Conservation (phyloP, 2,113 vertebrate species). For the Sus scrofa region DNA sequence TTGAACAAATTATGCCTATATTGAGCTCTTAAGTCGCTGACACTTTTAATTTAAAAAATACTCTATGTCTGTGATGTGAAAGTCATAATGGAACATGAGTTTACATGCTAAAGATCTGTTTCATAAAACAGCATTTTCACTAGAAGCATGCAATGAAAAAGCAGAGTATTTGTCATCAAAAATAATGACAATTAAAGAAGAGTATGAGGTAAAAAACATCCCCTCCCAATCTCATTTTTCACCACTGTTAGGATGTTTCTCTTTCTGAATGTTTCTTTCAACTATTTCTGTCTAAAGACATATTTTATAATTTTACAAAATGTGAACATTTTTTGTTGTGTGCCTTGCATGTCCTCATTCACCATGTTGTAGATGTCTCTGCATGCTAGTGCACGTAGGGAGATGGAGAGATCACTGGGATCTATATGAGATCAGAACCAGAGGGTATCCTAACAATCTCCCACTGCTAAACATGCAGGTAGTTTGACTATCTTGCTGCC, state of each 20-base stretch:
- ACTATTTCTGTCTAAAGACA: neutral
- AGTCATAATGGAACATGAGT: constrained; percentile 74
- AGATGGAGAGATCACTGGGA: neutral
- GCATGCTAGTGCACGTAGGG: neutral
- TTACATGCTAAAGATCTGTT: constrained; percentile 80
- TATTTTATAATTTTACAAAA: constrained; percentile 15
- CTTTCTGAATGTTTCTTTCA: neutral
- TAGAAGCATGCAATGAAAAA: constrained; percentile 75
- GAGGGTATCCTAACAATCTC: neutral
- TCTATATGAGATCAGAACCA: neutral
- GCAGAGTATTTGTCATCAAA: constrained; percentile 59
- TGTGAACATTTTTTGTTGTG: neutral
- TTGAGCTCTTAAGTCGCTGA: neutral
- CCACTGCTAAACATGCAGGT: neutral
- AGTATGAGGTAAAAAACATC: neutral
- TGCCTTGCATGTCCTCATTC: neutral
- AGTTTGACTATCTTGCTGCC: neutral
- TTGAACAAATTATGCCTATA: neutral
- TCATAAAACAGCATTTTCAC: constrained; percentile 81
- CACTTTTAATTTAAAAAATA: neutral
- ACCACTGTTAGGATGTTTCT: neutral
- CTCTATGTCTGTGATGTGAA: constrained; percentile 73
- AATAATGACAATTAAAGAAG: constrained; percentile 18
- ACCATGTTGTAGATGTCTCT: neutral
- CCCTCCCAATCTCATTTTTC: neutral